Percentiles rank a stretch among this genome's conserved stretches.
phyloP scores from a whole-genome alignment of 2,113 vertebrate genomes.

The Panthera tigris region DNA sequence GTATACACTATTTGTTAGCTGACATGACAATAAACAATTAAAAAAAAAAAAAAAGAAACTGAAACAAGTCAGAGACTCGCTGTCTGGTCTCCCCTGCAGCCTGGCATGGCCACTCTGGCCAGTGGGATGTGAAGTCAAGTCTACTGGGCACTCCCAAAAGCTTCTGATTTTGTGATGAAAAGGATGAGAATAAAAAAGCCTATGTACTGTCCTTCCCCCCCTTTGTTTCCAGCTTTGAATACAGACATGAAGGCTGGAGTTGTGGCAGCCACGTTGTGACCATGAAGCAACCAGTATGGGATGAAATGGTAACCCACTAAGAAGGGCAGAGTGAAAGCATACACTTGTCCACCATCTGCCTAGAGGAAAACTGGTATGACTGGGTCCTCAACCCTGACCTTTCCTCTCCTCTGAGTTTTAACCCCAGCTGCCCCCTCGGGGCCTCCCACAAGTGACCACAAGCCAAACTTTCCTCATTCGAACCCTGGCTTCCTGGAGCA shows the following conservation, averaged over 20 bases:
- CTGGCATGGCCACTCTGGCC: neutral
- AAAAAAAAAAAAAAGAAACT: neutral
- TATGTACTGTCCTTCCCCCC: neutral
- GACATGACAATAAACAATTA: too few relatives aligned
- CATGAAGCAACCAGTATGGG: neutral
- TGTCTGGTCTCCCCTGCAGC: neutral
- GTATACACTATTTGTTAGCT: too few relatives aligned
- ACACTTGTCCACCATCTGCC: neutral
- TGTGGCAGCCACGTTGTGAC: neutral
- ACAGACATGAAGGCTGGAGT: neutral
- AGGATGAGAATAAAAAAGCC: neutral
- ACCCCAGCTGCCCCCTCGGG: neutral
- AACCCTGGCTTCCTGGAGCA: neutral
- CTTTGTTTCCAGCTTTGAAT: neutral
- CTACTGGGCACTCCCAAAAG: neutral
- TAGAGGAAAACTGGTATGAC: accelerated
- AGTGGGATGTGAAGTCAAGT: neutral
- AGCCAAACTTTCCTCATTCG: neutral
- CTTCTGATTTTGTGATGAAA: neutral
- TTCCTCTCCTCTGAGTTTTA: neutral
- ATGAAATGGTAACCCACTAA: neutral
- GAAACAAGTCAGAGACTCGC: neutral
- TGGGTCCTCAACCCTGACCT: neutral
- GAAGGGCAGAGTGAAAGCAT: neutral
- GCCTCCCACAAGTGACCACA: accelerated